phyloP scores from a whole-genome alignment of 2,797 vertebrate species.

The Manis javanica region DNA sequence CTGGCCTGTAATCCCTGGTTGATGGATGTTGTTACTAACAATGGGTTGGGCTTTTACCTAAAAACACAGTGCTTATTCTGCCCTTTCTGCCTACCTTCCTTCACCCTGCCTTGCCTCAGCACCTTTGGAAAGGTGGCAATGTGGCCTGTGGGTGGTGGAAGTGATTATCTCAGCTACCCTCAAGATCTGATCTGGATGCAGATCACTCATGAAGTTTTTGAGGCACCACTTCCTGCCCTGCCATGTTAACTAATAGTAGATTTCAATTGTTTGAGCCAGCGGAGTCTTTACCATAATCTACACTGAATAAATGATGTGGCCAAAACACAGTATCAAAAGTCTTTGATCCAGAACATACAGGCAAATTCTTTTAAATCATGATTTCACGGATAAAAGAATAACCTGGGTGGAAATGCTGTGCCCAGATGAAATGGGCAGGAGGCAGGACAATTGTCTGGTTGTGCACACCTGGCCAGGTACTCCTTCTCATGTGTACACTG shows the following conservation, averaged over 20 bases:
- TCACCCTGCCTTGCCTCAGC: not conserved
- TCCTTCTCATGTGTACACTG: not conserved
- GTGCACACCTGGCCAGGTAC: not conserved
- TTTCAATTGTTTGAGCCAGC: not conserved
- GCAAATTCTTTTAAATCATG: not conserved
- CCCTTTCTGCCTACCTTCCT: not conserved
- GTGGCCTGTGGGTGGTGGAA: not conserved
- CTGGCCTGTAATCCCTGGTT: not conserved
- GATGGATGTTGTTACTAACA: not conserved
- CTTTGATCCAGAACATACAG: not conserved
- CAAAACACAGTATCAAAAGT: not conserved
- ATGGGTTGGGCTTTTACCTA: not conserved
- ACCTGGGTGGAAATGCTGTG: not conserved
- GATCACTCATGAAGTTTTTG: too few relatives aligned
- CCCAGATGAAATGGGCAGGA: not conserved
- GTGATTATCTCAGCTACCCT: not conserved
- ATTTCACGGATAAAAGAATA: not conserved
- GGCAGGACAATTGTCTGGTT: not conserved
- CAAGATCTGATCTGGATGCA: too few relatives aligned
- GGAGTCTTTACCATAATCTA: not conserved
- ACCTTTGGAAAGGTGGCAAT: not conserved
- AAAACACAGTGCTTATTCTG: not conserved
- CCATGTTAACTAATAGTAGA: not conserved
- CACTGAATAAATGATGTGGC: not conserved
- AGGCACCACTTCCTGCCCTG: not conserved